These are phyloP conservation scores for Macrobrachium nipponense DNA, from an alignment of 1,140 invertebrate genomes.

Conservation along the genomic window DNA sequence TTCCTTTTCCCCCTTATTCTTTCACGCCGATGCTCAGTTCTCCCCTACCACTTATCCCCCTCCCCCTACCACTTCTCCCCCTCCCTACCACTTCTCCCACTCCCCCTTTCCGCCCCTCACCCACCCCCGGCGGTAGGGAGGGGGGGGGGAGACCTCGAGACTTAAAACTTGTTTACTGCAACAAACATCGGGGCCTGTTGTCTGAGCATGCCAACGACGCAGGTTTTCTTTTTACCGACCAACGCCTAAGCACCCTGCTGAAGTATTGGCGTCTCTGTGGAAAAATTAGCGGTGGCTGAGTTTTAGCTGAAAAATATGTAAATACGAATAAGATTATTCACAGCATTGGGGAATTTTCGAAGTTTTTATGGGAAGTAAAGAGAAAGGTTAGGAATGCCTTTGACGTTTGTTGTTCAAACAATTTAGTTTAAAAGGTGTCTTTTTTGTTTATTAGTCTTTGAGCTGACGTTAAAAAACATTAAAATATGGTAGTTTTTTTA, in stretches of 20 bases:
- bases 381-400: too few relatives aligned
- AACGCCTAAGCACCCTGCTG: constrained; percentile 36
- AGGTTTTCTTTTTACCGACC: constrained; percentile 38
- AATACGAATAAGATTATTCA: not conserved
- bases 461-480: too few relatives aligned
- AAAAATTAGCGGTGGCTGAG: not conserved
- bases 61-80: not conserved
- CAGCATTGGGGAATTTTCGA: too few relatives aligned
- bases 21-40: not conserved
- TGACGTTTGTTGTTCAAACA: too few relatives aligned
- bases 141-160: constrained; percentile 2
- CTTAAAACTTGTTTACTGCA: constrained; percentile 43
- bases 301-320: not conserved
- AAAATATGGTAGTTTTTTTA: too few relatives aligned
- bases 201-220: constrained; percentile 15
- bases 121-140: not conserved
- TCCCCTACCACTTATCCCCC: not conserved
- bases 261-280: constrained; percentile 22
- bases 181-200: constrained; percentile 36
- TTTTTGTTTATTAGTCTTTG: too few relatives aligned
- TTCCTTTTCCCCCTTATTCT: not conserved
- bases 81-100: not conserved
- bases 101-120: not conserved
- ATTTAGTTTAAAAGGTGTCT: too few relatives aligned
- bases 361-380: too few relatives aligned